phyloP scores from a whole-genome alignment of 2,113 vertebrate species.

The Coptodon bakossiorum region DNA sequence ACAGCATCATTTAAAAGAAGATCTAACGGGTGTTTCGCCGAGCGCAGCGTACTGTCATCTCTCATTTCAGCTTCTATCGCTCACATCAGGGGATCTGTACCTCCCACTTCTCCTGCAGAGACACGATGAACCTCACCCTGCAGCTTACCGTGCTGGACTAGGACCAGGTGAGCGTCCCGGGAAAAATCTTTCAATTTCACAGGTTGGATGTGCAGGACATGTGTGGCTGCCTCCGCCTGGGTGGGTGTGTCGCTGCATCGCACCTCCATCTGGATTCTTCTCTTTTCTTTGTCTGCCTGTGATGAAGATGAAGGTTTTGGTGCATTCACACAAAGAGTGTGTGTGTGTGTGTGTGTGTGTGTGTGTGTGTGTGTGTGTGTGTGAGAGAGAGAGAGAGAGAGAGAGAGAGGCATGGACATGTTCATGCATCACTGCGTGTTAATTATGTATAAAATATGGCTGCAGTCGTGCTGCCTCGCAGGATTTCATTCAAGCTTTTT shows the following conservation, averaged over 20 bases:
- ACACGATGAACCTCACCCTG: constrained; percentile 19
- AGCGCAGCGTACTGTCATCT: background rate
- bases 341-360: background rate
- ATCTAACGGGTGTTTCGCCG: background rate
- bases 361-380: background rate
- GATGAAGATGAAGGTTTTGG: background rate
- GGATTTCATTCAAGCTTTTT: background rate
- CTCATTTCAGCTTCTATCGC: background rate
- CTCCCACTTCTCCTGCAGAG: background rate
- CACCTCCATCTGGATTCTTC: background rate
- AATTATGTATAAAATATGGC: background rate
- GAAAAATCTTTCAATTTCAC: background rate
- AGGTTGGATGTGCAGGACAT: background rate
- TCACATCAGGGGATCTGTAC: background rate
- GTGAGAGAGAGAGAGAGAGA: background rate
- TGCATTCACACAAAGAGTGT: background rate
- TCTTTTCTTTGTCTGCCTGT: background rate
- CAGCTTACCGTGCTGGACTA: constrained; percentile 21
- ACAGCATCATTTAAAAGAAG: background rate
- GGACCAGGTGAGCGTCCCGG: constrained; percentile 22
- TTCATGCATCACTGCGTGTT: background rate
- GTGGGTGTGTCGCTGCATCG: constrained; percentile 23
- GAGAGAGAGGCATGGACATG: background rate
- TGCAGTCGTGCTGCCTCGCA: background rate
- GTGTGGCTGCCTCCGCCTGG: background rate